Percentiles rank a stretch among this genome's conserved stretches.
Conservation (phyloP, 2,113 vertebrate species). For the Spea multiplicata region DNA sequence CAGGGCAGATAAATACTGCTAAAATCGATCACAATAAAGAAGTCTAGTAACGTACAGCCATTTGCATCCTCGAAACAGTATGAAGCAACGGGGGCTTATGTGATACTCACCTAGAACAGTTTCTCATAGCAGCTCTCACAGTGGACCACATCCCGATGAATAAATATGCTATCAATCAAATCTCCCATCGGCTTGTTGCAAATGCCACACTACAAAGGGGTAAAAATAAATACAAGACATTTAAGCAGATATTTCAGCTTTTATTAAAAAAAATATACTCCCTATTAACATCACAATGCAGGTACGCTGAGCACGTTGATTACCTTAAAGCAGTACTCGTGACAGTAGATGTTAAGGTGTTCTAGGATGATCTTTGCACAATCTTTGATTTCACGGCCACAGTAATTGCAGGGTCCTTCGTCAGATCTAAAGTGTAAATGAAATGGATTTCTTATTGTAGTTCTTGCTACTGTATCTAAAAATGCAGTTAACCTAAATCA, state of each 20-base stretch:
- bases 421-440: conserved; percentile 13
- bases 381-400: conserved; percentile 71
- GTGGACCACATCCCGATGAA: conserved; percentile 78
- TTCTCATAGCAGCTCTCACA: conserved; percentile 82
- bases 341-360: conserved; percentile 82
- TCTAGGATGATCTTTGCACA: conserved; percentile 84
- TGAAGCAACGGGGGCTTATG: neutral
- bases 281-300: too few species aligned
- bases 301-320: neutral
- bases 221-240: neutral
- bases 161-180: conserved; percentile 77
- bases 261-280: too few species aligned
- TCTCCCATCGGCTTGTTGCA: conserved; percentile 85
- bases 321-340: conserved; percentile 83
- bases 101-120: conserved; percentile 63
- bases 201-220: conserved; percentile 71
- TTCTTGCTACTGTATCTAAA: too few species aligned
- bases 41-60: too few species aligned
- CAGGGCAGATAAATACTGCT: too few species aligned
- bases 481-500: too few species aligned
- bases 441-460: too few species aligned
- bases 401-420: conserved; percentile 76
- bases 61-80: too few species aligned
- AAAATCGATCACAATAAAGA: neutral
- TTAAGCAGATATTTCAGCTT: too few species aligned